phyloP scores from a whole-genome alignment of 2,797 vertebrate genomes.

The Cyprinella venusta region DNA sequence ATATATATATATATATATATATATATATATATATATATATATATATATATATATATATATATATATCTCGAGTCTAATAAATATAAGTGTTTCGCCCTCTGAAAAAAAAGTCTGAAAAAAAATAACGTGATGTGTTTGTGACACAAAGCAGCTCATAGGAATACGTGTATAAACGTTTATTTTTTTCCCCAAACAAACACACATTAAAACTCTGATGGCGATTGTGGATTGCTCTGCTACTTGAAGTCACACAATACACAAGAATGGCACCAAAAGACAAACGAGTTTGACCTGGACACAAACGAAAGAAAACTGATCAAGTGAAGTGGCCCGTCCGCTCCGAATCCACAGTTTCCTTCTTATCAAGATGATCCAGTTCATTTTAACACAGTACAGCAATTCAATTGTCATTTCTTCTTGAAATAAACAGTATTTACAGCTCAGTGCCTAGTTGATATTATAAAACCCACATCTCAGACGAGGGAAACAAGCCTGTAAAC shows the following conservation, averaged over 20 bases:
- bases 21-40: too few species aligned
- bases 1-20: too few species aligned
- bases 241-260: conserved; percentile 77
- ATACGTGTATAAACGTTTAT: conserved; percentile 69
- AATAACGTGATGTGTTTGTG: too few species aligned
- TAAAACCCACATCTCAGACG: conserved; percentile 2
- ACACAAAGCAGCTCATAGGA: conserved; percentile 2
- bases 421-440: conserved; percentile 42
- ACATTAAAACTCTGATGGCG: conserved; percentile 72
- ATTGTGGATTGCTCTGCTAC: conserved; percentile 63
- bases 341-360: background rate
- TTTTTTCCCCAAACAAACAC: conserved; percentile 62
- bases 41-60: too few species aligned
- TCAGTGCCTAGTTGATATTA: background rate
- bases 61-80: too few species aligned
- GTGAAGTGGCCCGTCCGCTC: conserved; percentile 46
- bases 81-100: too few species aligned
- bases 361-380: background rate
- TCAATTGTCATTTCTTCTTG: background rate
- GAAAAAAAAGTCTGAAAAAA: too few species aligned
- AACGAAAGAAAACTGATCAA: conserved; percentile 65
- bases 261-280: conserved; percentile 77
- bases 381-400: conserved; percentile 5
- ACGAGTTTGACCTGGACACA: conserved; percentile 69
- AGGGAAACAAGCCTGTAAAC: conserved; percentile 1